Evolutionary conservation across 2,888 invertebrate genomes (phyloP), one percentile per base, ranked within the genome.

Genomic region (Malthinus flaveolus): DNA sequence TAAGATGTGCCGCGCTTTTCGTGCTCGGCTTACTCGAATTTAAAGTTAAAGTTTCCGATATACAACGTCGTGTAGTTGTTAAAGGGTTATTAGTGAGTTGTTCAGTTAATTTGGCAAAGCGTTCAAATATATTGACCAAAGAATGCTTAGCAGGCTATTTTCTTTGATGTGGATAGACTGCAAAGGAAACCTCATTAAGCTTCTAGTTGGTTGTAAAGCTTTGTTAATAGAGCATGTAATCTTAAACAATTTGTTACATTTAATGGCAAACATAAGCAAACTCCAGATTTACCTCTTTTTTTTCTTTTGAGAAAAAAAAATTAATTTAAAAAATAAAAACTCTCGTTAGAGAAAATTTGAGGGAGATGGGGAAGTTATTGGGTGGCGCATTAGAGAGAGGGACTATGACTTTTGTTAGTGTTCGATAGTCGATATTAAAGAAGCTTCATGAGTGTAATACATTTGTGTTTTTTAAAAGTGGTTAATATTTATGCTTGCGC

Each of bases 81-180:
- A 23, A 31, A 34, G 42, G 10, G 32, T 13, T 11, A 31, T 53
- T 45, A 47, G 13, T 34, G 39, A 55, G 49, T 49, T 42, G 23
- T 42, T 13, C 34, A 49, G 55, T 48, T 55, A 55, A 55, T 49
- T 53, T 49, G 49, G 34, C 33, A 49, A 55, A 49, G 55, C 55
- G 23, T 49, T 31, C 49, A 44, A 47, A 49, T 49, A 31, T 49
- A 49, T 55, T 55, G 55, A 49, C 55, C 55, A 42, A 55, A 55
- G 39, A 39, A 37, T 55, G 55, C 39, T 55, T 37, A 32, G 32
- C 11, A 55, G 55, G 32, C 32, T 39, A 46, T 48, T 49, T 33
- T 39, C 55, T 55, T 55, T 55, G 55, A 55, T 55, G 55, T 55
- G 42, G 49, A 49, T 23, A 13, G 49, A 13, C 32, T 55, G 48